Evolutionary conservation across 2,113 vertebrate genomes (phyloP), one percentile per base, ranked within the genome.

Genomic region (Caretta caretta): DNA sequence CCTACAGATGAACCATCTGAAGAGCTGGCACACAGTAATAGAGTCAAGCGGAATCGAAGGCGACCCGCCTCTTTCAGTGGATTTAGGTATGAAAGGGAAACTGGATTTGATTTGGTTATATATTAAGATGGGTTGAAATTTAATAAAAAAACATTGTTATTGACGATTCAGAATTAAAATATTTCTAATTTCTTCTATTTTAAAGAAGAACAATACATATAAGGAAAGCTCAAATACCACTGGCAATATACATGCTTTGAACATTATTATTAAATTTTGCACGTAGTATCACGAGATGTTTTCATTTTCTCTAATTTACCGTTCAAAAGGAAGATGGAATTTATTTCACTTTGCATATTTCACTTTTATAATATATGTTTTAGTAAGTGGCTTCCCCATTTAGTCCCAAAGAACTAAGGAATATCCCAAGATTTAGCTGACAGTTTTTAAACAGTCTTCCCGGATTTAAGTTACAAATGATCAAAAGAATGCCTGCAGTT

Each of bases 31-130:
- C 56, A 24, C 51, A 75, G 50, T 76, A 2, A 35, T 54, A 2
- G 62, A 14, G 80, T 7, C 27, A 10, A 14, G 31, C 13, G 10
- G 82, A 57, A 57, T 1, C 35, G 76, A 48, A 90, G 87, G 72
- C 3, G 24, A 53, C 10, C 1, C 75, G 50, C 19, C 5, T 1
- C 2, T 31, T 57, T 57, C 1, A 0, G 59, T 16, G 80, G 5
- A 10, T 51, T 59, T 54, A 2, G 14, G 75, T 90, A 80, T 86
- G 3, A 10, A 59, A 42, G 62, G 53, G 13, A 10, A 38, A 31
- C 49, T 22, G 31, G 53, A 48, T 29, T 19, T 38, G 38, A 22
- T 22, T 2, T 75, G 35, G 56, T 53, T 1, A 31, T n/a, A 50
- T 29, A 5, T 72, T 89, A 65, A 17, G 31, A 22, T 35, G 4